Evolutionary conservation across 2,113 vertebrate species (phyloP).

Genomic region (Labeo rohita): DNA sequence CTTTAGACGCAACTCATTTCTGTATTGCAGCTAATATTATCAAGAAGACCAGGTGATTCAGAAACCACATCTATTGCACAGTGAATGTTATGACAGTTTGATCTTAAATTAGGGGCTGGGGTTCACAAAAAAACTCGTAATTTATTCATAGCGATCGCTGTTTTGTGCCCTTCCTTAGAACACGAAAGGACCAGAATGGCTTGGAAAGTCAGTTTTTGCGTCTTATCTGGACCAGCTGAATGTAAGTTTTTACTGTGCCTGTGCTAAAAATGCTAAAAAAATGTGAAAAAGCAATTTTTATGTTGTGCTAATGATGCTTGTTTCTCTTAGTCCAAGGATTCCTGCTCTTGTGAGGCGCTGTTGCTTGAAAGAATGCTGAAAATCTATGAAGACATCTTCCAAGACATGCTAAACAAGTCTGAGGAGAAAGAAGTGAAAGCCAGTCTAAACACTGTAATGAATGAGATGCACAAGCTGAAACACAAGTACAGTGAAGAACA

Average conservation of each 20-base stretch:
- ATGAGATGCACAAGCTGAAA: not conserved
- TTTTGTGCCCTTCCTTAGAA: constrained; percentile 36
- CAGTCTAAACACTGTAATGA: not conserved
- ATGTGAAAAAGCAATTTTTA: not conserved
- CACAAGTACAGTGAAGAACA: constrained; percentile 34
- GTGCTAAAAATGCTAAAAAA: not conserved
- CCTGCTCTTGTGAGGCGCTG: constrained; percentile 51
- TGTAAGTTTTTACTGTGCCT: constrained; percentile 37
- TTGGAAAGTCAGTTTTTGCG: constrained; percentile 37
- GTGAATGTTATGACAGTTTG: not conserved
- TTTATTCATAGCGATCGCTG: not conserved
- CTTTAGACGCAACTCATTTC: not conserved
- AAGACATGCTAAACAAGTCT: constrained; percentile 35
- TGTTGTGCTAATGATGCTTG: not conserved
- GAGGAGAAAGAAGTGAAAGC: not conserved
- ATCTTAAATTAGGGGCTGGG: not conserved
- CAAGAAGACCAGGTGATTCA: not conserved
- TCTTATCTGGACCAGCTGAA: constrained; percentile 25
- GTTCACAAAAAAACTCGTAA: not conserved
- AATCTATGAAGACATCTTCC: constrained; percentile 49
- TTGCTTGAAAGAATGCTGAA: constrained; percentile 48
- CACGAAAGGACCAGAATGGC: constrained; percentile 7
- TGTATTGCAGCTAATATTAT: not conserved
- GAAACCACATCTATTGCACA: not conserved
- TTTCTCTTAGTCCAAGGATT: constrained; percentile 23